Evolutionary conservation across 1,140 invertebrate genomes (phyloP).

Genomic region (Leptopilina clavipes): DNA sequence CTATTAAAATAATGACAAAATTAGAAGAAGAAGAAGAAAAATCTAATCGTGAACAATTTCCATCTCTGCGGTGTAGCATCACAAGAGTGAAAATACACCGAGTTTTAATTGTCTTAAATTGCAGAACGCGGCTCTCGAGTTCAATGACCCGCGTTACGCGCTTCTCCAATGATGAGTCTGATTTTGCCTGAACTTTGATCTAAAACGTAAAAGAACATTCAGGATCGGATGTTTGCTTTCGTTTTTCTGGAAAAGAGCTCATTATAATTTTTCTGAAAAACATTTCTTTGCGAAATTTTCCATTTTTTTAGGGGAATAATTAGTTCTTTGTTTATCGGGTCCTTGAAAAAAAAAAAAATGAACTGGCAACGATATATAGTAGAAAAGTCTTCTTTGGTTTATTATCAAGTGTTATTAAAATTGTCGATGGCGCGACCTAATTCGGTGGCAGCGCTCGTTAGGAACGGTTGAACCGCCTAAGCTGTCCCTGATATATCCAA

Average conservation of each 20-base stretch:
- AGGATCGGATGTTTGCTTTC: neutral
- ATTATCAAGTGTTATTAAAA: conserved; percentile 35
- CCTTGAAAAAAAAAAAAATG: neutral
- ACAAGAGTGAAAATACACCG: too few relatives aligned
- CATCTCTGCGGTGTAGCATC: conserved; percentile 22
- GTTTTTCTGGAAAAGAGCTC: neutral
- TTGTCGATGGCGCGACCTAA: conserved; percentile 65
- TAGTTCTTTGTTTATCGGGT: neutral
- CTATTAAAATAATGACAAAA: too few relatives aligned
- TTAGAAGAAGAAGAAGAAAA: too few relatives aligned
- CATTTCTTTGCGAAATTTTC: too few relatives aligned
- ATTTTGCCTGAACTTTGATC: conserved; percentile 25
- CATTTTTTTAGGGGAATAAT: too few relatives aligned
- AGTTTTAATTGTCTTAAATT: conserved; percentile 10
- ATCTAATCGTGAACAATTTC: neutral
- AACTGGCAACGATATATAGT: conserved; percentile 1
- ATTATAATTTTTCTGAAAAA: too few relatives aligned
- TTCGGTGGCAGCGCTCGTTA: conserved; percentile 60
- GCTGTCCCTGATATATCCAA: conserved; percentile 64
- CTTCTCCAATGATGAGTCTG: conserved; percentile 3
- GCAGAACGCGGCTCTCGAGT: neutral
- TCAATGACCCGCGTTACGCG: conserved; percentile 11
- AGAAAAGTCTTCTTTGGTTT: neutral
- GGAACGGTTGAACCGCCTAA: conserved; percentile 57
- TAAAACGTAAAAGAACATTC: conserved; percentile 2